Conservation (phyloP, 2,888 invertebrate genomes). For the Caenorhabditis sp. region DNA sequence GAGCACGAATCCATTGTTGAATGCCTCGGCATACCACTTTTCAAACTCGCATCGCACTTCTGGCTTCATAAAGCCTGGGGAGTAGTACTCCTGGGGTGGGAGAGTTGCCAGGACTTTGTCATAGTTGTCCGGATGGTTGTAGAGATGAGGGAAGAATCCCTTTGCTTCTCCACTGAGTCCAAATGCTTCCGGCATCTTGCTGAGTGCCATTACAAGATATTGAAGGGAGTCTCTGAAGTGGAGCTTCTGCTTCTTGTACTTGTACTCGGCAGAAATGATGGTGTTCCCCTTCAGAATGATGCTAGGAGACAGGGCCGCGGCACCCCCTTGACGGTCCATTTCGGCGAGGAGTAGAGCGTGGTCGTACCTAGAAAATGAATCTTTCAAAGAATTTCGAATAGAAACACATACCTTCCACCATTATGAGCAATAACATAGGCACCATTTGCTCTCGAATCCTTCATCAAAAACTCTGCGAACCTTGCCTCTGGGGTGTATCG, state of each 20-base stretch:
- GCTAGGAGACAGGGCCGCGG: neutral
- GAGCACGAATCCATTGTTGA: constrained; percentile 9
- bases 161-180: constrained; percentile 7
- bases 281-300: neutral
- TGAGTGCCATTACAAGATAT: neutral
- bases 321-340: neutral
- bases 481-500: neutral
- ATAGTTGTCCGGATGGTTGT: constrained; percentile 16
- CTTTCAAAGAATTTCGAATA: neutral
- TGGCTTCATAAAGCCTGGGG: neutral
- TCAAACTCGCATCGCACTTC: neutral
- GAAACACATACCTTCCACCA: neutral
- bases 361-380: neutral
- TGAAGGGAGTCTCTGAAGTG: constrained; percentile 2
- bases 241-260: neutral
- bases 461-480: neutral
- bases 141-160: constrained; percentile 31
- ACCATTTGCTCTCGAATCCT: neutral
- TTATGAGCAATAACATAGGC: constrained; percentile 7
- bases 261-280: neutral
- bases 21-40: constrained; percentile 17
- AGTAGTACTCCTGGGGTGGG: constrained; percentile 16
- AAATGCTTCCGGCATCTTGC: constrained; percentile 20
- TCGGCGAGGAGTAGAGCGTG: neutral
- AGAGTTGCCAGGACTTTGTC: neutral